Base-by-base conservation (phyloP, 2,888 invertebrate species). In the Drosophila phalerata region DNA sequence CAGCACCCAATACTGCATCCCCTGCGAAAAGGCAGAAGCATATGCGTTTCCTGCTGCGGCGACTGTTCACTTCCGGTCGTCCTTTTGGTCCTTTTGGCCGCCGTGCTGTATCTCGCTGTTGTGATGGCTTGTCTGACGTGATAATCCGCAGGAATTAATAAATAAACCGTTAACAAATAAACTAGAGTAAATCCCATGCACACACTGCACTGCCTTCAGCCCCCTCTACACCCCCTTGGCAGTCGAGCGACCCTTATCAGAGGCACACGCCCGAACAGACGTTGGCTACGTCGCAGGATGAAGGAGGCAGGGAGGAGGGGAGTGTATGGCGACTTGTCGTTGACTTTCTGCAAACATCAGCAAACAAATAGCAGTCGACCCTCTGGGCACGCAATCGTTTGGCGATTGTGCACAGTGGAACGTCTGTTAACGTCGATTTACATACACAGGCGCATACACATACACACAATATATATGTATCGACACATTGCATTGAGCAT, bases 161-260 rank as follows among this genome's bases (percentile, higher is more conserved):
- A 91, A 91, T 91, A 91, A 91, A 91, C 91, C 91, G 90, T 91
- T 91, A 91, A 89, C 91, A 91, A 91, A 91, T 91, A 91, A 91
- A 91, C 91, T 90, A 89, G 85, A 85, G 86, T 74, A 80, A 78
- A 85, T 79, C 71, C 77, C 87, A 74, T 80, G 81, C 84, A 74
- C 47, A 76, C 72, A 71, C 37, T 82, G 83, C 77, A 74, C 62
- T 63, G 69, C 53, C 58, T 10, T 8, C n/a, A 10, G n/a, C 4
- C 3, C 51, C 9, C 15, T 13, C 34, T 22, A 22, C 22, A 22
- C 30, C 68, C 38, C 45, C 28, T 28, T 28, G 28, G 28, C 28
- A 4, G 28, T 57, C 37, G 28, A 55, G 53, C 69, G 75, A 79
- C 72, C 80, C 78, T 81, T 86, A 88, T 85, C 85, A 78, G 80